These are phyloP conservation scores for Xiphophorus hellerii DNA, from an alignment of 2,113 vertebrate species.

Conservation along the genomic window DNA sequence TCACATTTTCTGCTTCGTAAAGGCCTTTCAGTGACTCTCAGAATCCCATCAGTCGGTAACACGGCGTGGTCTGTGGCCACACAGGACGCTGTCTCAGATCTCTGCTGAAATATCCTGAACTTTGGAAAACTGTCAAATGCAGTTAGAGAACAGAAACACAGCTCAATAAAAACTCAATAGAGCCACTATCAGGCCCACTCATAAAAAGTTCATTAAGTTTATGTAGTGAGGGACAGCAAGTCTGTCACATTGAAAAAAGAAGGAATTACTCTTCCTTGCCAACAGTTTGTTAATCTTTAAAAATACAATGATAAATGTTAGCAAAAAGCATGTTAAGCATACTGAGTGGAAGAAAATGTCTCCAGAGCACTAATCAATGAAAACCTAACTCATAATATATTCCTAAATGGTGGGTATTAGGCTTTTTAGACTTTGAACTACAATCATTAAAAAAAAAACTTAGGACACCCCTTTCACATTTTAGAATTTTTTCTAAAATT, in stretches of 20 bases:
- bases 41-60: constrained; percentile 54
- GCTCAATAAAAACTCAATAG: constrained; percentile 49
- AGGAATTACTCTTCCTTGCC: background rate
- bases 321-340: background rate
- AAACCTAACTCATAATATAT: too few species aligned
- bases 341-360: background rate
- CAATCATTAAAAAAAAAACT: too few species aligned
- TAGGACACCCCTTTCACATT: too few species aligned
- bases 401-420: background rate
- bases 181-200: constrained; percentile 11
- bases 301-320: background rate
- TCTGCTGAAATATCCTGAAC: constrained; percentile 43
- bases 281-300: background rate
- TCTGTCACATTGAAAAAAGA: background rate
- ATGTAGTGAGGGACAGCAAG: background rate
- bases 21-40: constrained; percentile 34
- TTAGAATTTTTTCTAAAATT: too few species aligned
- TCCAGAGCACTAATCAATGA: background rate
- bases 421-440: background rate
- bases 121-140: constrained; percentile 47
- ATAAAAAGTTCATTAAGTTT: constrained; percentile 41
- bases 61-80: constrained; percentile 38
- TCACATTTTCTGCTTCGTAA: constrained; percentile 49
- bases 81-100: constrained; percentile 60
- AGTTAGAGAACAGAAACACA: constrained; percentile 33